Evolutionary conservation across 2,113 vertebrate genomes (phyloP), one percentile per base, ranked within the genome.

Genomic region (Geothlypis trichas): DNA sequence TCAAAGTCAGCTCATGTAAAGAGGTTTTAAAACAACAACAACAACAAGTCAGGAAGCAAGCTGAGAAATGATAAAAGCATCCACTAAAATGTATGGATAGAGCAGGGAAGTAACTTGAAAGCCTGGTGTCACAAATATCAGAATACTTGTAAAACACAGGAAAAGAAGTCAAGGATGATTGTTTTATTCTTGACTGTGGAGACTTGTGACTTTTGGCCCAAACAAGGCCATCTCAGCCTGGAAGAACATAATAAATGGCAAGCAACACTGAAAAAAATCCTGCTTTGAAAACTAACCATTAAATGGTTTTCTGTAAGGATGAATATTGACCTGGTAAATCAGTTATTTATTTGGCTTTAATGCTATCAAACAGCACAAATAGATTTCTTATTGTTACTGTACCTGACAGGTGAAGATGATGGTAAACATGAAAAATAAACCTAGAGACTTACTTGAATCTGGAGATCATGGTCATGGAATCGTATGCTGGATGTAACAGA

Each of bases 1-100:
- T 94, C 78, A 90, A 84, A 95, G 78, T 88, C 80, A 88, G n/a
- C 9, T 89, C 31, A n/a, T 84, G 16, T 88, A 93, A 95, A 93
- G 68, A 89, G 15, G 27, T 75, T 92, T 94, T 84, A 89, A 95
- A 91, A 75, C 62, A 93, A 81, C 72, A 74, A 74, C 37, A 89
- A 83, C 19, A 92, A 58, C 5, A 79, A 92, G 57, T 75, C 68
- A 93, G 33, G 28, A 74, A 91, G 39, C 23, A 92, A 88, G 24
- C 44, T 5, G 10, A 82, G 52, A 86, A 84, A 82, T 72, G 42
- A 94, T 93, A 88, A 92, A 93, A 93, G 69, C 33, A 65, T 72
- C 66, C 61, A 52, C 46, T 58, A 59, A 92, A 93, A 94, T 49
- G 21, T 68, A 78, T 54, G 28, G 54, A 65, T 78, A 78, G 33